Conservation (phyloP, 2,797 vertebrate species). For the Siniperca scherzeri region DNA sequence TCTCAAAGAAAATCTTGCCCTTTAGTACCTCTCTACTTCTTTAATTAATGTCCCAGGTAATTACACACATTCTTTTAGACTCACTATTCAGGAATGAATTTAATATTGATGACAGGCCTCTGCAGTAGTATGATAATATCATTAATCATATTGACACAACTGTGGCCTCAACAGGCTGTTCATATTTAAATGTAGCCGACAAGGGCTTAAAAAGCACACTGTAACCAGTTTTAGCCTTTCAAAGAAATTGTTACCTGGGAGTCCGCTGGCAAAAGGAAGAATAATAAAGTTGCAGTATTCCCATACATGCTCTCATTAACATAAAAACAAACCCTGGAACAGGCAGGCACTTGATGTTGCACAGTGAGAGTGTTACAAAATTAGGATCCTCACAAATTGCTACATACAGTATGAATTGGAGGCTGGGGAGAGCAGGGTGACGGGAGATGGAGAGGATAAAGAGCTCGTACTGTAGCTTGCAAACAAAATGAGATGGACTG, state of each 20-base stretch:
- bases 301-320: slow-evolving; percentile 43
- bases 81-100: slow-evolving; percentile 14
- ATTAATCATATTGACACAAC: slow-evolving; percentile 23
- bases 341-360: slow-evolving; percentile 36
- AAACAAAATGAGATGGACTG: slow-evolving; percentile 65
- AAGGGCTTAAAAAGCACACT: slow-evolving; percentile 4
- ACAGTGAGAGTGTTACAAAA: slow-evolving; percentile 50
- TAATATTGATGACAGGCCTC: not conserved
- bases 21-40: slow-evolving; percentile 4
- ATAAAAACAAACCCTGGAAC: slow-evolving; percentile 48
- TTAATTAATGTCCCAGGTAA: not conserved
- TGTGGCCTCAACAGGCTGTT: slow-evolving; percentile 21
- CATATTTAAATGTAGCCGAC: slow-evolving; percentile 12
- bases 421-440: slow-evolving; percentile 47
- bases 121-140: slow-evolving; percentile 25
- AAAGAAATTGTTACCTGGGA: slow-evolving; percentile 23
- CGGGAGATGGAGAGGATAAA: slow-evolving; percentile 49
- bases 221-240: slow-evolving; percentile 6
- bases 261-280: slow-evolving; percentile 13
- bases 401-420: slow-evolving; percentile 48
- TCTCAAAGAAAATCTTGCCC: slow-evolving; percentile 2
- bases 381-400: slow-evolving; percentile 62
- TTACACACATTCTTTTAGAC: slow-evolving; percentile 4
- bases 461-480: slow-evolving; percentile 54
- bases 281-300: slow-evolving; percentile 38